Conservation (phyloP, 2,888 invertebrate species). For the Melipona bicolor region DNA sequence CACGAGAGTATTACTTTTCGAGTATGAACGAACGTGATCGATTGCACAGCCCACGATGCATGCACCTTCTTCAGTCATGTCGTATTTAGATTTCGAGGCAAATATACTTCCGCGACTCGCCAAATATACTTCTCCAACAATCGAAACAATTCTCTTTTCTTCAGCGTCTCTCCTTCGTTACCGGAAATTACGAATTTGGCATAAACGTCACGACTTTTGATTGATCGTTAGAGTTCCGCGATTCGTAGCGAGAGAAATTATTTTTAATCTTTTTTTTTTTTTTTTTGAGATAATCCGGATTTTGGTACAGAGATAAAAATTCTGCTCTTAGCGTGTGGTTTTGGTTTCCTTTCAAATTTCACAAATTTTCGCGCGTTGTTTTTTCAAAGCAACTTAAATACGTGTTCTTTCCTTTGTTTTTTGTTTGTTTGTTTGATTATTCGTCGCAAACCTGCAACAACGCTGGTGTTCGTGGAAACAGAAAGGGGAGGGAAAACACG, state of each 20-base stretch:
- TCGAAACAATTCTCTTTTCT: neutral
- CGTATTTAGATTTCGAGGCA: neutral
- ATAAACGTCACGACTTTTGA: no score
- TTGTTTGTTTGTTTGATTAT: neutral
- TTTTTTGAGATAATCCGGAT: no score
- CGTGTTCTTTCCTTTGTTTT: no score
- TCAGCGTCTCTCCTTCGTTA: neutral
- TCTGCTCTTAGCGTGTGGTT: no score
- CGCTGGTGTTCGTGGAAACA: neutral
- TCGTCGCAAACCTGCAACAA: neutral
- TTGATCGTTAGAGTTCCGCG: neutral
- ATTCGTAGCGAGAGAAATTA: neutral
- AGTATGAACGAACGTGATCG: constrained; percentile 30
- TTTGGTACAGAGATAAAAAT: no score
- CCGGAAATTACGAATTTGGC: no score
- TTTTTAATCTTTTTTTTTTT: neutral
- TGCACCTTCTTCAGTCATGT: constrained; percentile 13
- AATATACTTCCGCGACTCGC: neutral
- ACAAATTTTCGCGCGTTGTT: no score
- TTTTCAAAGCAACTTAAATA: no score
- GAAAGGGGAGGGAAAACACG: neutral
- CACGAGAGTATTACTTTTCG: constrained; percentile 55
- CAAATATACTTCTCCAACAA: neutral
- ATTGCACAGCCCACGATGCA: constrained; percentile 22
- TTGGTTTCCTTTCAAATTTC: no score